Evolutionary conservation across 2,888 invertebrate species (phyloP).

Genomic region (Pseudococcus longispinus): DNA sequence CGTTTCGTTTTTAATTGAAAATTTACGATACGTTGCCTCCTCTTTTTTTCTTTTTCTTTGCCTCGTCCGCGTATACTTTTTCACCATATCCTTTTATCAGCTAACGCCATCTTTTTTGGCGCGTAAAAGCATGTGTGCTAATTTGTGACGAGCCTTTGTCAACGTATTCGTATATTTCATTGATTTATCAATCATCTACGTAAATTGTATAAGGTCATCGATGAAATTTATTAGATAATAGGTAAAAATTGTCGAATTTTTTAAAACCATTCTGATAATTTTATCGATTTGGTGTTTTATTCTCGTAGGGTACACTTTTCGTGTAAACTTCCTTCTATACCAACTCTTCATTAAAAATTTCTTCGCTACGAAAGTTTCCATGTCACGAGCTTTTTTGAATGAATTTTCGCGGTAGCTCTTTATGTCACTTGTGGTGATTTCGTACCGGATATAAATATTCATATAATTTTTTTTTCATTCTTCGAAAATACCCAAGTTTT

Average conservation of each 20-base stretch:
- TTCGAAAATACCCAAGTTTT: not conserved
- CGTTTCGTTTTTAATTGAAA: slow-evolving; percentile 44
- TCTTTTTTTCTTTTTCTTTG: not conserved
- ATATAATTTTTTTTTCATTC: not conserved
- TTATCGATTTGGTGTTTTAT: not conserved
- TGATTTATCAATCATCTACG: not conserved
- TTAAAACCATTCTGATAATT: not conserved
- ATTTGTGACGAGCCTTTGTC: not conserved
- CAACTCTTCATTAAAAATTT: not conserved
- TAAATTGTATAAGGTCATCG: not conserved
- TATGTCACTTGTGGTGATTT: not conserved
- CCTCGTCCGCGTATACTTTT: not conserved
- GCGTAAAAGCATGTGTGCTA: not conserved
- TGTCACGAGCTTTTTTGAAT: not conserved
- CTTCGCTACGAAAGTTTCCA: not conserved
- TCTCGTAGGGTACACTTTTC: not conserved
- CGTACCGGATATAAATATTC: slow-evolving; percentile 9
- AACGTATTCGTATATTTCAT: not conserved
- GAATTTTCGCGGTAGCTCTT: not conserved
- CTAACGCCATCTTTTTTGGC: not conserved
- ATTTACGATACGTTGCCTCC: not conserved
- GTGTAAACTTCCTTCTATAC: not conserved
- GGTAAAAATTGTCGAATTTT: not conserved
- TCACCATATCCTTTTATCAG: not conserved
- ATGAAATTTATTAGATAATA: not conserved